Percentiles rank a stretch among this genome's conserved stretches.
Evolutionary conservation across 2,797 vertebrate genomes (phyloP).

Genomic region (Aselliscus stoliczkanus): DNA sequence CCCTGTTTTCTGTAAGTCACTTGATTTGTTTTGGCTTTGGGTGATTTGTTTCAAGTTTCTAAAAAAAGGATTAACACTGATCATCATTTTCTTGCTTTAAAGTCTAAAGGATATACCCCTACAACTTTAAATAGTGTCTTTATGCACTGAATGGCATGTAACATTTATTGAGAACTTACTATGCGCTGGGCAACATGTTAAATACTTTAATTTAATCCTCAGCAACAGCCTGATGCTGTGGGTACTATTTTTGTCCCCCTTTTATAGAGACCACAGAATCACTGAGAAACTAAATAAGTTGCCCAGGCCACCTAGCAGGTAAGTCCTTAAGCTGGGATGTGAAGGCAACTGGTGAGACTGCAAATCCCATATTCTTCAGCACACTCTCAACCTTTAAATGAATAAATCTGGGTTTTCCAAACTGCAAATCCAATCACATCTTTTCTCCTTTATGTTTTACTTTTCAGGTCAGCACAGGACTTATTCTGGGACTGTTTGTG

Average conservation of each 20-base stretch:
- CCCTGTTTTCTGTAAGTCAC: conserved; percentile 65
- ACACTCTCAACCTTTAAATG: background rate
- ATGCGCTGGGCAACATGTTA: background rate
- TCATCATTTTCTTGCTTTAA: conserved; percentile 38
- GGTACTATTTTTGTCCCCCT: background rate
- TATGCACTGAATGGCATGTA: background rate
- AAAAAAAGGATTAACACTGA: background rate
- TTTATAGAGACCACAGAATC: background rate
- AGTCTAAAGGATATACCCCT: background rate
- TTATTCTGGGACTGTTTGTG: background rate
- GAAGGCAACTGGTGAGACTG: fast-evolving
- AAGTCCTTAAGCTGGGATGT: background rate
- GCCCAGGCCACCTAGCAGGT: background rate
- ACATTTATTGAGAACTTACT: background rate
- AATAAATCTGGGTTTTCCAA: background rate
- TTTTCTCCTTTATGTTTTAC: conserved; percentile 27
- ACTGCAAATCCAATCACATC: conserved; percentile 4
- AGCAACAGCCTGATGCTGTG: background rate
- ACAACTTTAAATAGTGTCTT: background rate
- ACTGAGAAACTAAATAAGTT: background rate
- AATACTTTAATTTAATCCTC: background rate
- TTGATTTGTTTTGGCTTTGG: conserved; percentile 59
- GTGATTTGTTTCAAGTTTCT: conserved; percentile 41
- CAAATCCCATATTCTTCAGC: background rate
- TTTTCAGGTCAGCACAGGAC: conserved; percentile 16